Percentiles rank a stretch among this genome's conserved stretches.
Conservation (phyloP, 2,113 vertebrate genomes). For the Serinus canaria region DNA sequence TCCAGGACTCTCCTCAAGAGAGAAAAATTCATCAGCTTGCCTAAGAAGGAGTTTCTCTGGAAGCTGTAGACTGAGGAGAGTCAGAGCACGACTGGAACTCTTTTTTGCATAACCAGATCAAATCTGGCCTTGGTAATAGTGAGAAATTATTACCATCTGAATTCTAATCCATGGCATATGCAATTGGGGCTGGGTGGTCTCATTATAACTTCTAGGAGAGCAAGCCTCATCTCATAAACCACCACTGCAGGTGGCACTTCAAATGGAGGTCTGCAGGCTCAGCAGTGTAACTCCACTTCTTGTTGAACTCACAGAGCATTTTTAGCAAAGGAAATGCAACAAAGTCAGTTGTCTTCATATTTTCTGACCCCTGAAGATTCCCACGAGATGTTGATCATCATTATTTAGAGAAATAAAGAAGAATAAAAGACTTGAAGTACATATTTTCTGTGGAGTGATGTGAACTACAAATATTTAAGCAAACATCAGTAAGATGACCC, state of each 20-base stretch:
- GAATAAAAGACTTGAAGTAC: not conserved
- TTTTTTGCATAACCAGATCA: constrained; percentile 13
- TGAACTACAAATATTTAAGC: not conserved
- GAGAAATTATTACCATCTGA: constrained; percentile 63
- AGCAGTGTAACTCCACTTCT: not conserved
- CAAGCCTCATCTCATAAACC: constrained; percentile 51
- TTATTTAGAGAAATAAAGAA: not conserved
- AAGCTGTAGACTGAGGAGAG: not conserved
- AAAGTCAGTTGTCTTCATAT: not conserved
- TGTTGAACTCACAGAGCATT: not conserved
- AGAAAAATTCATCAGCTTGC: not conserved
- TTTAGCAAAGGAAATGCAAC: not conserved
- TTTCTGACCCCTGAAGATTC: not conserved
- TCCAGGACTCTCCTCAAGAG: not conserved
- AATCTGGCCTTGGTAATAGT: constrained; percentile 42
- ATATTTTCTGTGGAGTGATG: not conserved
- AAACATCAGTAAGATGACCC: not conserved
- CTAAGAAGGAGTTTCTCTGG: not conserved
- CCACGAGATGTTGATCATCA: not conserved
- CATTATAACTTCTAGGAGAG: constrained; percentile 39
- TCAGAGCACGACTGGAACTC: not conserved
- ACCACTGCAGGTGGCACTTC: constrained; percentile 56
- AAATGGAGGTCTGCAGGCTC: not conserved
- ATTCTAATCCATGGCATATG: constrained; percentile 59
- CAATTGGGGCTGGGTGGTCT: constrained; percentile 40